These are phyloP conservation scores for Agrypnia vestita DNA, from an alignment of 1,140 invertebrate genomes.

Conservation along the genomic window DNA sequence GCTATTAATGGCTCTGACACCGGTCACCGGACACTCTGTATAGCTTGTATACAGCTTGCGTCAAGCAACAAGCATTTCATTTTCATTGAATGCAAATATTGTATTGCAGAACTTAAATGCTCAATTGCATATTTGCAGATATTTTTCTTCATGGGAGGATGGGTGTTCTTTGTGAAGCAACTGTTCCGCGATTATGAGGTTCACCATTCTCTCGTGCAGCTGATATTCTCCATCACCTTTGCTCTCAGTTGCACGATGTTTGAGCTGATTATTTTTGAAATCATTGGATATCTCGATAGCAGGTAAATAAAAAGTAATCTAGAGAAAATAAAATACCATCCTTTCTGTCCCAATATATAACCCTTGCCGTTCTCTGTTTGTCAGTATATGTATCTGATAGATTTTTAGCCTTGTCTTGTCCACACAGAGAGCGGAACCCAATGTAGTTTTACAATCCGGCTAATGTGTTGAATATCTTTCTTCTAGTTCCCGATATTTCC, in stretches of 20 bases:
- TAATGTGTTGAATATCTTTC: not conserved
- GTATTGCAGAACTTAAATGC: too few species aligned
- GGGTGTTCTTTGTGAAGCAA: conserved; percentile 99
- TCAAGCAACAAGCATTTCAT: not conserved
- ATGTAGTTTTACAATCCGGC: too few species aligned
- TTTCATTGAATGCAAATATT: not conserved
- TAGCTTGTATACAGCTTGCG: not conserved
- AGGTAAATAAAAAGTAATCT: too few species aligned
- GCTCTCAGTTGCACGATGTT: conserved; percentile 99
- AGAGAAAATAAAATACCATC: too few species aligned
- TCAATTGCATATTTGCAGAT: conserved; percentile 77
- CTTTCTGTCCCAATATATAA: too few species aligned
- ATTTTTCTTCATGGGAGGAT: conserved; percentile 96
- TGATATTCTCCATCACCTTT: conserved; percentile 98
- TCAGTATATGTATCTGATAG: too few species aligned
- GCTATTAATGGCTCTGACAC: too few species aligned
- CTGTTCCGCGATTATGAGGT: conserved; percentile 99
- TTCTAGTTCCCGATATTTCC: conserved; percentile 93
- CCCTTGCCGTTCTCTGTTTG: too few species aligned
- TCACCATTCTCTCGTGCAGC: conserved; percentile 92
- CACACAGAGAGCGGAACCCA: too few species aligned
- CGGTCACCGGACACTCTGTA: too few species aligned
- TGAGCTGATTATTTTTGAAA: conserved; percentile 99
- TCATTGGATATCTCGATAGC: conserved; percentile 91
- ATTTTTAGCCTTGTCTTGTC: too few species aligned